phyloP scores from a whole-genome alignment of 2,888 invertebrate genomes.

The Orchesella flavescens region DNA sequence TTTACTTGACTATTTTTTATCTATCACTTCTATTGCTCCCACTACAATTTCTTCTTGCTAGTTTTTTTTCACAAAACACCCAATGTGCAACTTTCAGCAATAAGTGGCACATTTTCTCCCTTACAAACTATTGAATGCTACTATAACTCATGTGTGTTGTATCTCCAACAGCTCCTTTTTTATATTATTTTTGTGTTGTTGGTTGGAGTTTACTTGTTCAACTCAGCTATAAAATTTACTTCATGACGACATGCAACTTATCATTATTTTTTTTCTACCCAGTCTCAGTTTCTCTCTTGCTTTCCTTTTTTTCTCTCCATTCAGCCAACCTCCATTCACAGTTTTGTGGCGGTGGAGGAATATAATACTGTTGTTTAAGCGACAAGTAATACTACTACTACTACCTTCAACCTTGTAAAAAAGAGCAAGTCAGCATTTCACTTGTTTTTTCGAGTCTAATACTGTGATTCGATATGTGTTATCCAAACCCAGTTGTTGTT shows the following conservation, averaged over 20 bases:
- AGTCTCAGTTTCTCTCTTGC: not conserved
- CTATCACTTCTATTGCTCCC: constrained; percentile 2
- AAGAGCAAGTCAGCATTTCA: constrained; percentile 24
- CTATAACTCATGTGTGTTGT: constrained; percentile 21
- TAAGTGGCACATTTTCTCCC: constrained; percentile 11
- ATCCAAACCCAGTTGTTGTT: not conserved
- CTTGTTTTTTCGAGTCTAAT: not conserved
- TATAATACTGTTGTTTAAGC: not conserved
- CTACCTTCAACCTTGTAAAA: not conserved
- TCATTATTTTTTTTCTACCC: constrained; percentile 21
- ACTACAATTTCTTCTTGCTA: constrained; percentile 26
- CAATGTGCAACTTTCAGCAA: constrained; percentile 8
- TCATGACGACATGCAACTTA: constrained; percentile 38
- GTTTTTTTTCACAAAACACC: constrained; percentile 17
- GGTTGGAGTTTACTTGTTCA: constrained; percentile 24
- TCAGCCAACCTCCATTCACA: not conserved
- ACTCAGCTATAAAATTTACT: constrained; percentile 47
- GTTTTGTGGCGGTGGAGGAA: constrained; percentile 11
- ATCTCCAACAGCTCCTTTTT: not conserved
- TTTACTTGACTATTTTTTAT: constrained; percentile 46
- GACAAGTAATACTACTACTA: constrained; percentile 1
- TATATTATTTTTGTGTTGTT: constrained; percentile 6
- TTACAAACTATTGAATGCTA: constrained; percentile 13
- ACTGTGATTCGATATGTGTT: not conserved
- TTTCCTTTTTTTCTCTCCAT: constrained; percentile 7